Conservation (phyloP, 2,797 vertebrate species). For the Platyrinchus mystaceus region DNA sequence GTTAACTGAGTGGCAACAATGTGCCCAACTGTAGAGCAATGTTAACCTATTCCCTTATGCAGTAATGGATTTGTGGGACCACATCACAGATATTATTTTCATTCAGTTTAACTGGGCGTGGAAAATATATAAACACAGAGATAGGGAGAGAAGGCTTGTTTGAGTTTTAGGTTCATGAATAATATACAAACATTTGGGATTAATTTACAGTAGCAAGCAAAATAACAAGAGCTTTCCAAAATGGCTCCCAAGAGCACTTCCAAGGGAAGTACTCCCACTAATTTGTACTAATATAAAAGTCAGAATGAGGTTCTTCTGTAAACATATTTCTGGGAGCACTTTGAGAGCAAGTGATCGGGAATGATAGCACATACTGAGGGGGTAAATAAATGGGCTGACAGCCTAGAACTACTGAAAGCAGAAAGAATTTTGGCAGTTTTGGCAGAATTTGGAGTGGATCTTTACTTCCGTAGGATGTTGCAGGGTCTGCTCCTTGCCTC, state of each 20-base stretch:
- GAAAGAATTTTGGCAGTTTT: neutral
- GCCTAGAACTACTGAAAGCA: neutral
- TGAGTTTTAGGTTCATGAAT: conserved; percentile 45
- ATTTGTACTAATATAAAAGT: conserved; percentile 56
- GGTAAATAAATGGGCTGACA: neutral
- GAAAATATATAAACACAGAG: neutral
- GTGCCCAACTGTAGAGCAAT: neutral
- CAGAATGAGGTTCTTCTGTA: conserved; percentile 50
- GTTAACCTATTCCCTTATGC: neutral
- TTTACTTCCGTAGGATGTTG: neutral
- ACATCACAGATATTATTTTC: neutral
- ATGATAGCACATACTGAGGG: neutral
- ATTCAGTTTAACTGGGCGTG: neutral
- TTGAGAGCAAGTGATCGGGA: conserved; percentile 11
- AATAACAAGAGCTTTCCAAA: conserved; percentile 63
- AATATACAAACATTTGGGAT: conserved; percentile 52
- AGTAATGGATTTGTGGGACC: neutral
- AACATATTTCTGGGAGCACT: conserved; percentile 38
- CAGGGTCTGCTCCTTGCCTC: neutral
- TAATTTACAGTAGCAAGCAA: conserved; percentile 50
- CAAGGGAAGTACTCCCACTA: conserved; percentile 38
- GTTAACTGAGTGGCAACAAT: neutral
- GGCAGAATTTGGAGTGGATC: neutral
- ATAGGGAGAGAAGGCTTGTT: neutral
- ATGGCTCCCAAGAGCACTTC: conserved; percentile 52